A percentile compares a stretch with the other conserved stretches of the same genome.
Evolutionary conservation across 2,797 vertebrate species (phyloP).

Genomic region (Benthosema pterotum): DNA sequence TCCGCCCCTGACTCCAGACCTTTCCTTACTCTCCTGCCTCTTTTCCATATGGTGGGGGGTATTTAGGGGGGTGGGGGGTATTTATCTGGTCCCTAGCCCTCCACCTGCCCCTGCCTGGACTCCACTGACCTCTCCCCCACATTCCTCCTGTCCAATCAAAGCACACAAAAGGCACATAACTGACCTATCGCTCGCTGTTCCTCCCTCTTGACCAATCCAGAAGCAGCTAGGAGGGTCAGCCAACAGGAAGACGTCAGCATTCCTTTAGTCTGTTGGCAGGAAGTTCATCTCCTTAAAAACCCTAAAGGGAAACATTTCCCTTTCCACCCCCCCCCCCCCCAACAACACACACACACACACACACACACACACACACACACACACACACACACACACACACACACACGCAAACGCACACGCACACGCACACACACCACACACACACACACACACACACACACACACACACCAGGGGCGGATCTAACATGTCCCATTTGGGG

Average conservation of each 20-base stretch:
- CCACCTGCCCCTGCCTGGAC: slow-evolving; percentile 56
- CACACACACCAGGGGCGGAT: too few relatives aligned
- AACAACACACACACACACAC: slow-evolving; percentile 52
- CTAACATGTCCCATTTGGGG: too few relatives aligned
- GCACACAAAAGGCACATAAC: slow-evolving; percentile 49
- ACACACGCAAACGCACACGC: neutral
- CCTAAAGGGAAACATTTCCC: slow-evolving; percentile 66
- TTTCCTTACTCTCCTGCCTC: too few relatives aligned
- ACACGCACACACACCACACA: slow-evolving; percentile 2
- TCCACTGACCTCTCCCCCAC: slow-evolving; percentile 33
- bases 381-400: neutral
- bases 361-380: slow-evolving; percentile 30
- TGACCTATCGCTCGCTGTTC: slow-evolving; percentile 58
- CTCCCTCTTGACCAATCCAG: slow-evolving; percentile 72
- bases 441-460: slow-evolving; percentile 16
- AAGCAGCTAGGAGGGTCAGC: slow-evolving; percentile 48
- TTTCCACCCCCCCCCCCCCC: slow-evolving; percentile 45
- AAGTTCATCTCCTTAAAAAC: slow-evolving; percentile 67
- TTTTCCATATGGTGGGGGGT: too few relatives aligned
- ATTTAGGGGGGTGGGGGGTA: too few relatives aligned
- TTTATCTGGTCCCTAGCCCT: slow-evolving; percentile 46
- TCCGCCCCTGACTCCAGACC: too few relatives aligned
- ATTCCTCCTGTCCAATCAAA: slow-evolving; percentile 40
- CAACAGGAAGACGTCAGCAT: slow-evolving; percentile 77
- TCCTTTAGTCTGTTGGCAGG: slow-evolving; percentile 71